Evolutionary conservation across 2,113 vertebrate genomes (phyloP).

Genomic region (Mesoclemmys tuberculata): DNA sequence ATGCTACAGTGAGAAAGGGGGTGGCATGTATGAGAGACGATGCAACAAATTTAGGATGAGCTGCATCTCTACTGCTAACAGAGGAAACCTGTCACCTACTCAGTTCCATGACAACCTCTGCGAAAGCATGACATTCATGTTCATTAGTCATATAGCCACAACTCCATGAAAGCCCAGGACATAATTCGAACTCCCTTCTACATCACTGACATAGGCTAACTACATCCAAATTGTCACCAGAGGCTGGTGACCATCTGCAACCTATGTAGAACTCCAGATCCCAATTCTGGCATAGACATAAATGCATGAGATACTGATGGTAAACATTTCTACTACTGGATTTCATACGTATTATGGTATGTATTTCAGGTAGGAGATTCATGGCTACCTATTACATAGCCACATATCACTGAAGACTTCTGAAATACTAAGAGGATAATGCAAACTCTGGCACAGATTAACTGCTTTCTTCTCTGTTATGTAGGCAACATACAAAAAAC

Average conservation of each 20-base stretch:
- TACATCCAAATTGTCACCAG: too few relatives aligned
- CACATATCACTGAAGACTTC: accelerated
- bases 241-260: too few relatives aligned
- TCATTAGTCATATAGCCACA: neutral
- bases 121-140: neutral
- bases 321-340: too few relatives aligned
- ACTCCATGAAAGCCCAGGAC: neutral
- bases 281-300: too few relatives aligned
- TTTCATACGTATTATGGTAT: too few relatives aligned
- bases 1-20: neutral
- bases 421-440: neutral
- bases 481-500: neutral
- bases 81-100: neutral
- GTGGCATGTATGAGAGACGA: neutral
- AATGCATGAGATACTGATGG: too few relatives aligned
- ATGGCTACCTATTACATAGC: neutral
- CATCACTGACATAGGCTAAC: neutral
- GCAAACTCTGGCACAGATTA: neutral
- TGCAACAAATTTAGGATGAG: neutral
- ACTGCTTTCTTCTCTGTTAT: neutral
- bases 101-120: neutral
- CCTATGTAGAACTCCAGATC: too few relatives aligned
- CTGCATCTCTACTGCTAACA: neutral
- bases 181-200: neutral
- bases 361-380: neutral